A percentile compares a stretch with the other conserved stretches of the same genome.
These are phyloP conservation scores for Panurus biarmicus DNA, from an alignment of 2,113 vertebrate genomes.

Conservation along the genomic window DNA sequence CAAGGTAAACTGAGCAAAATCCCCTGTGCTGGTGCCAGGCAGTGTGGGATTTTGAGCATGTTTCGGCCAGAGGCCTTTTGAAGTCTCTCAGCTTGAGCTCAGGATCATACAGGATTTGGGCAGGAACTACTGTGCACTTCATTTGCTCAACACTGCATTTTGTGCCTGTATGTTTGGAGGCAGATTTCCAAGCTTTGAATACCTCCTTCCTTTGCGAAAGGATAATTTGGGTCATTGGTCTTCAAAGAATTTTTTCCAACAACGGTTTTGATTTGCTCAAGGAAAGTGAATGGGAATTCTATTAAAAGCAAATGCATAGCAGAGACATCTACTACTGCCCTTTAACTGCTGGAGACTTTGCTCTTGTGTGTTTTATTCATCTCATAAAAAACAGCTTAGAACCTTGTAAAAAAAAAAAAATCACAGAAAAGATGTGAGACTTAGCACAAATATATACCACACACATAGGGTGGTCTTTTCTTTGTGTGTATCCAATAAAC, in stretches of 20 bases:
- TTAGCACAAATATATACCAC: constrained; percentile 38
- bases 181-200: constrained; percentile 10
- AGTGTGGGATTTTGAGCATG: neutral
- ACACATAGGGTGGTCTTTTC: neutral
- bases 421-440: constrained; percentile 44
- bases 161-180: neutral
- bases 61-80: neutral
- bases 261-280: neutral
- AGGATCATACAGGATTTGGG: neutral
- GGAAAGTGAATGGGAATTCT: constrained; percentile 36
- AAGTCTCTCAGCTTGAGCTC: neutral
- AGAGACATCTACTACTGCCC: constrained; percentile 12
- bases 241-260: constrained; percentile 18
- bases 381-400: constrained; percentile 63
- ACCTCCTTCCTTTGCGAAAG: constrained; percentile 13
- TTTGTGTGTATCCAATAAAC: neutral
- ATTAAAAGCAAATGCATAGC: constrained; percentile 52
- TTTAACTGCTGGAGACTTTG: constrained; percentile 35
- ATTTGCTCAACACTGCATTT: neutral
- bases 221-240: constrained; percentile 14
- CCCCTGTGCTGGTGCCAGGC: neutral
- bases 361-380: constrained; percentile 54
- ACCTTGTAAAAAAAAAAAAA: constrained; percentile 40
- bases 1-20: neutral
- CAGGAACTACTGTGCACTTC: neutral